Evolutionary conservation across 2,888 invertebrate species (phyloP).

Genomic region (Prionchulus punctatus): DNA sequence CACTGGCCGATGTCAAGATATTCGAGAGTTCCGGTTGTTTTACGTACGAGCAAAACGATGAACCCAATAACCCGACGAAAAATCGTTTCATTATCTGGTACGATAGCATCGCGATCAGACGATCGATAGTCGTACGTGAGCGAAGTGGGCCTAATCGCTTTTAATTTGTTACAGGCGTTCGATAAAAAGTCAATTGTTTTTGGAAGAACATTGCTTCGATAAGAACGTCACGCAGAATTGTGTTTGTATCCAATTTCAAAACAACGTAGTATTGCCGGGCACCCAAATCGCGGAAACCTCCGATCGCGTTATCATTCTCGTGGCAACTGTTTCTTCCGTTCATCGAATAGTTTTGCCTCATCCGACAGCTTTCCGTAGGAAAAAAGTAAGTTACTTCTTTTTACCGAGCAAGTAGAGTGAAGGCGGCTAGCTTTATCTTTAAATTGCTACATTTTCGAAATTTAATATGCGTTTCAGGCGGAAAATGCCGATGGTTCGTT

Average conservation of each 20-base stretch:
- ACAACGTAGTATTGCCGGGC: neutral
- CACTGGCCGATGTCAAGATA: neutral
- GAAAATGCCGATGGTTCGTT: no score
- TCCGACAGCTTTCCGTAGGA: neutral
- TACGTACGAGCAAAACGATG: neutral
- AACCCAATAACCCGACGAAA: neutral
- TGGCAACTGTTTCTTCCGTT: neutral
- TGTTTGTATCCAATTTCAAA: neutral
- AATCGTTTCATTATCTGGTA: neutral
- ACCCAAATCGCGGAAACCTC: neutral
- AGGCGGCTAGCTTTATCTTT: no score
- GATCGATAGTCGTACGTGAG: neutral
- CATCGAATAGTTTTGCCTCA: neutral
- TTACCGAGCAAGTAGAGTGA: no score
- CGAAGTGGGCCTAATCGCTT: no score
- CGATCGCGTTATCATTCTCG: neutral
- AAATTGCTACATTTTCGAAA: no score
- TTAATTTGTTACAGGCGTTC: neutral
- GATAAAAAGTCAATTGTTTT: neutral
- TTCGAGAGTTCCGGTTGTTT: neutral
- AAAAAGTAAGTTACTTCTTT: no score
- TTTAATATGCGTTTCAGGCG: no score
- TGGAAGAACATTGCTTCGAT: neutral
- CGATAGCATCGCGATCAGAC: neutral
- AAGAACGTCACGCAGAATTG: neutral